Conservation (phyloP, 2,888 invertebrate species). For the Hesperia comma region DNA sequence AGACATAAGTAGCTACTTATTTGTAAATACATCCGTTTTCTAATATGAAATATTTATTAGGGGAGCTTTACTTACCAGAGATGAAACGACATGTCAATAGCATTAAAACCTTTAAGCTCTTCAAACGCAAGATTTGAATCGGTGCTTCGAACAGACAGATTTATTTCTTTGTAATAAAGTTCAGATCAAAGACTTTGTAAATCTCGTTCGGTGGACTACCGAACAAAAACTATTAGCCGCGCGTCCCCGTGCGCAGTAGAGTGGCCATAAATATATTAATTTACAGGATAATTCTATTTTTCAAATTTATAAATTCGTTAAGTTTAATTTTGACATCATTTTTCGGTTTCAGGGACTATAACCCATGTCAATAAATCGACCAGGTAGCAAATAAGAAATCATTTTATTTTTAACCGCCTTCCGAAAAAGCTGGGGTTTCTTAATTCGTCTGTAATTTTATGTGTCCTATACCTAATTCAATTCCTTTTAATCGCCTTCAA, state of each 20-base stretch:
- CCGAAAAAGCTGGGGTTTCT: too few relatives aligned
- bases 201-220: constrained; percentile 50
- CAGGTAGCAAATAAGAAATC: too few relatives aligned
- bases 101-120: constrained; percentile 58
- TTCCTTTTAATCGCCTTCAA: too few relatives aligned
- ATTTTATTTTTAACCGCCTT: too few relatives aligned
- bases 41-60: constrained; percentile 28
- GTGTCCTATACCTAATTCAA: too few relatives aligned
- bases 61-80: constrained; percentile 39
- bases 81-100: constrained; percentile 65
- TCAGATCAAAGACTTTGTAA: constrained; percentile 51
- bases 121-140: constrained; percentile 47
- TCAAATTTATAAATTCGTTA: background rate
- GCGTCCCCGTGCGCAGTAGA: constrained; percentile 58
- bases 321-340: too few relatives aligned
- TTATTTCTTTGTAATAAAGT: constrained; percentile 55
- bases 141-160: constrained; percentile 47
- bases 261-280: constrained; percentile 35
- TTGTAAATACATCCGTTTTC: constrained; percentile 14
- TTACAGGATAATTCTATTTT: constrained; percentile 13
- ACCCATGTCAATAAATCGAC: too few relatives aligned
- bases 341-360: too few relatives aligned
- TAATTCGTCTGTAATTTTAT: too few relatives aligned
- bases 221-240: constrained; percentile 64
- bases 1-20: background rate